A percentile compares a stretch with the other conserved stretches of the same genome.
phyloP scores from a whole-genome alignment of 2,888 invertebrate genomes.

The Ophioninae sp. region DNA sequence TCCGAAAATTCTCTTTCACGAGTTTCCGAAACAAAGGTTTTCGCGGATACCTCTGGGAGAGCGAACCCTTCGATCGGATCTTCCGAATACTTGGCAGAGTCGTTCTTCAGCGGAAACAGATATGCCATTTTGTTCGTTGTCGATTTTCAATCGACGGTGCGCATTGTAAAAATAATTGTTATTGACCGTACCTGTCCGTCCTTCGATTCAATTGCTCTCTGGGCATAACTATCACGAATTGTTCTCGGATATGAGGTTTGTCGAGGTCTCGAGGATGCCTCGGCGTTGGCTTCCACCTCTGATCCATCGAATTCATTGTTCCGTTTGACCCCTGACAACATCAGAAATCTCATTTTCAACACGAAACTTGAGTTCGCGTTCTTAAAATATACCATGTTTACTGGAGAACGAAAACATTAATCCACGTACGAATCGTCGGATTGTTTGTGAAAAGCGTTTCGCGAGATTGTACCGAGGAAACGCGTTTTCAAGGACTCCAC shows the following conservation, averaged over 20 bases:
- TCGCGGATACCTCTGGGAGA: not conserved
- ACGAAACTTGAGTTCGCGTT: no score
- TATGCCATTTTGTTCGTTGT: no score
- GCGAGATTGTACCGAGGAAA: no score
- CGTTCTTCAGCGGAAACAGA: not conserved
- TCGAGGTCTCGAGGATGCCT: conserved; percentile 22
- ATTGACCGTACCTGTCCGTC: conserved; percentile 32
- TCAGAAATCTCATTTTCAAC: not conserved
- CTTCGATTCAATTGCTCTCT: conserved; percentile 21
- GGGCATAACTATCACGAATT: conserved; percentile 7
- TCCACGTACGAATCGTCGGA: no score
- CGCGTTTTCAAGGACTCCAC: not conserved
- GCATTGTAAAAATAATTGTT: not conserved
- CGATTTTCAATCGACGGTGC: no score
- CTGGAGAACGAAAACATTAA: no score
- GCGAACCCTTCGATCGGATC: not conserved
- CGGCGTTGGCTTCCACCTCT: not conserved
- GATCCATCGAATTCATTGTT: not conserved
- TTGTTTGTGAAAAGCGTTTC: no score
- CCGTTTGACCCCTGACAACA: conserved; percentile 9
- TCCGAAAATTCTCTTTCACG: not conserved
- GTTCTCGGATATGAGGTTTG: conserved; percentile 18
- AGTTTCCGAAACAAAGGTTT: not conserved
- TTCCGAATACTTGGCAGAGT: conserved; percentile 5
- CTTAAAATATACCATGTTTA: no score